Percentiles rank a stretch among this genome's conserved stretches.
These are phyloP conservation scores for Lepidurus arcticus DNA, from an alignment of 1,140 invertebrate genomes.

Conservation along the genomic window DNA sequence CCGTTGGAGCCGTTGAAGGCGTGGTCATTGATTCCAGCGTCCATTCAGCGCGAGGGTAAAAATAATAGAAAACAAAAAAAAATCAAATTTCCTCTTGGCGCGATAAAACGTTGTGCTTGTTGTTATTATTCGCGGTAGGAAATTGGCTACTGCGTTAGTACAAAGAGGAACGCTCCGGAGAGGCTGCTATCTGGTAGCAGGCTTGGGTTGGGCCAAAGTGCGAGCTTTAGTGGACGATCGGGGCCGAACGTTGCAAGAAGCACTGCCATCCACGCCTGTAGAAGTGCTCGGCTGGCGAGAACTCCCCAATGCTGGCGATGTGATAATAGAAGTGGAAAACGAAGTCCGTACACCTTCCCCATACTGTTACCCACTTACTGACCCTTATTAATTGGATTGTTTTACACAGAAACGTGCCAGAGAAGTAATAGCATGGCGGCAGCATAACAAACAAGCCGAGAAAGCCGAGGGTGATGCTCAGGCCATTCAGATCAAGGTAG, in stretches of 20 bases:
- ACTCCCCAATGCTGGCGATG: slow-evolving; percentile 78
- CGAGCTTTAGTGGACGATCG: slow-evolving; percentile 71
- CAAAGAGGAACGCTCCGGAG: slow-evolving; percentile 81
- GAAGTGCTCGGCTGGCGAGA: slow-evolving; percentile 84
- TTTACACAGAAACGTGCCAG: slow-evolving; percentile 57
- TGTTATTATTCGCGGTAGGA: slow-evolving; percentile 51
- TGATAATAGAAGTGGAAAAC: slow-evolving; percentile 71
- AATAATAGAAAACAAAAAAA: slow-evolving; percentile 25
- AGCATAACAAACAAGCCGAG: slow-evolving; percentile 51
- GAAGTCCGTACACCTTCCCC: slow-evolving; percentile 48
- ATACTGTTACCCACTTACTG: background rate
- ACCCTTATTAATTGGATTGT: slow-evolving; percentile 22
- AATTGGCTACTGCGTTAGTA: slow-evolving; percentile 79
- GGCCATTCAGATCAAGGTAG: slow-evolving; percentile 59
- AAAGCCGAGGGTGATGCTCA: slow-evolving; percentile 58
- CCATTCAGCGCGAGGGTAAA: slow-evolving; percentile 63
- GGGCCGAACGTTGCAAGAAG: slow-evolving; percentile 59
- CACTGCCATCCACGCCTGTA: slow-evolving; percentile 72
- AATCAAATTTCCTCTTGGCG: slow-evolving; percentile 24
- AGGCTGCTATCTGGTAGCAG: slow-evolving; percentile 75
- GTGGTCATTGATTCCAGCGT: slow-evolving; percentile 79
- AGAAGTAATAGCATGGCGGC: slow-evolving; percentile 60
- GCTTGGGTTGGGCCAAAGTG: slow-evolving; percentile 72
- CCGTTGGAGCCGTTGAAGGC: slow-evolving; percentile 77
- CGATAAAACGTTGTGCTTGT: slow-evolving; percentile 25